Percentiles rank a stretch among this genome's conserved stretches.
Conservation (phyloP, 2,113 vertebrate species). For the Sula dactylatra region DNA sequence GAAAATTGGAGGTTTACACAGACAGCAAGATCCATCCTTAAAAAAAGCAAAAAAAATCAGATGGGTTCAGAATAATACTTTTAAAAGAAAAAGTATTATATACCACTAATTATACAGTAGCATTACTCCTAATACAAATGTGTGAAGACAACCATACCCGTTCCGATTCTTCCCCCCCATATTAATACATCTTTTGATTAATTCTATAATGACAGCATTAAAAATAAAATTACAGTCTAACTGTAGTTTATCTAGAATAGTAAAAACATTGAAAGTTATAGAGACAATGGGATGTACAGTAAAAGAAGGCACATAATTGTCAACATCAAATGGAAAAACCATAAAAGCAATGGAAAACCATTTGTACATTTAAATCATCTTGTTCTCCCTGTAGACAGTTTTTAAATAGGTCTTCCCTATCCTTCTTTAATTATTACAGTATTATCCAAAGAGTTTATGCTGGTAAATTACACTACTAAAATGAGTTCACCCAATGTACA, state of each 20-base stretch:
- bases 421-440: neutral
- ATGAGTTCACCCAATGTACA: neutral
- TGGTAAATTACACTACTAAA: neutral
- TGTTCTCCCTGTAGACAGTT: neutral
- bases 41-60: neutral
- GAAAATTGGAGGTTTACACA: neutral
- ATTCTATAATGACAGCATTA: neutral
- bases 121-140: slow-evolving; percentile 46
- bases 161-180: neutral
- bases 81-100: slow-evolving; percentile 21
- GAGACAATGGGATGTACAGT: slow-evolving; percentile 40
- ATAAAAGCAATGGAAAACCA: neutral
- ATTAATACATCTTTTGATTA: slow-evolving; percentile 16
- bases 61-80: neutral
- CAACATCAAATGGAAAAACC: neutral
- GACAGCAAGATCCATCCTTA: neutral
- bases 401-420: neutral
- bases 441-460: neutral
- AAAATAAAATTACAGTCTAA: neutral
- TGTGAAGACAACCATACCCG: neutral
- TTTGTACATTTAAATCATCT: neutral
- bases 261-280: slow-evolving; percentile 37
- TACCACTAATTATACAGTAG: neutral
- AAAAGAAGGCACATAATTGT: neutral
- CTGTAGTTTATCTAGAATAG: neutral